Evolutionary conservation across 2,113 vertebrate genomes (phyloP).

Genomic region (Odontesthes bonariensis): DNA sequence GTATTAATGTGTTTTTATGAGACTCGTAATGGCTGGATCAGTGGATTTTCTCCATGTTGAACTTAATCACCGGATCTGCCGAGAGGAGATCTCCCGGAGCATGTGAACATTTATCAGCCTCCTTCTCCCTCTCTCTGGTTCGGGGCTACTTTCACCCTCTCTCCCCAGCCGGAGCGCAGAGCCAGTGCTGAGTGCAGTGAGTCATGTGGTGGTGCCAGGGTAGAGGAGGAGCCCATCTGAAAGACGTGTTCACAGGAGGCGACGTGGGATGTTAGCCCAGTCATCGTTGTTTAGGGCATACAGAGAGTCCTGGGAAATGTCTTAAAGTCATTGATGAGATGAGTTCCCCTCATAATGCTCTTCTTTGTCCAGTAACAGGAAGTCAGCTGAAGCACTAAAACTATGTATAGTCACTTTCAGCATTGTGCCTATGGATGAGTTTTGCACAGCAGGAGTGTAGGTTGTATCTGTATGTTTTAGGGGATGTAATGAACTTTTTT

Average conservation of each 20-base stretch:
- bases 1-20: slow-evolving; percentile 23
- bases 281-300: slow-evolving; percentile 51
- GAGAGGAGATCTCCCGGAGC: slow-evolving; percentile 73
- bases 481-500: not conserved
- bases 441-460: slow-evolving; percentile 13
- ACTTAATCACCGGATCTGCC: slow-evolving; percentile 77
- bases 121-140: slow-evolving; percentile 66
- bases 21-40: slow-evolving; percentile 34
- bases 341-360: slow-evolving; percentile 42
- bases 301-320: slow-evolving; percentile 66
- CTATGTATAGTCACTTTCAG: slow-evolving; percentile 30
- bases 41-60: slow-evolving; percentile 62
- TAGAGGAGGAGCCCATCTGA: slow-evolving; percentile 65
- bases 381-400: slow-evolving; percentile 51
- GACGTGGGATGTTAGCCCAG: slow-evolving; percentile 55
- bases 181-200: slow-evolving; percentile 63
- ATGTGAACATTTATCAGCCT: slow-evolving; percentile 80
- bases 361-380: slow-evolving; percentile 57
- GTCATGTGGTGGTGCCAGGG: slow-evolving; percentile 75
- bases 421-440: slow-evolving; percentile 20
- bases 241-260: slow-evolving; percentile 67
- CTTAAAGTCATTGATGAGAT: slow-evolving; percentile 70
- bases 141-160: slow-evolving; percentile 66
- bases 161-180: slow-evolving; percentile 52
- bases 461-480: slow-evolving; percentile 20